Evolutionary conservation across 2,888 invertebrate species (phyloP).

Genomic region (Ceraclea dissimilis): DNA sequence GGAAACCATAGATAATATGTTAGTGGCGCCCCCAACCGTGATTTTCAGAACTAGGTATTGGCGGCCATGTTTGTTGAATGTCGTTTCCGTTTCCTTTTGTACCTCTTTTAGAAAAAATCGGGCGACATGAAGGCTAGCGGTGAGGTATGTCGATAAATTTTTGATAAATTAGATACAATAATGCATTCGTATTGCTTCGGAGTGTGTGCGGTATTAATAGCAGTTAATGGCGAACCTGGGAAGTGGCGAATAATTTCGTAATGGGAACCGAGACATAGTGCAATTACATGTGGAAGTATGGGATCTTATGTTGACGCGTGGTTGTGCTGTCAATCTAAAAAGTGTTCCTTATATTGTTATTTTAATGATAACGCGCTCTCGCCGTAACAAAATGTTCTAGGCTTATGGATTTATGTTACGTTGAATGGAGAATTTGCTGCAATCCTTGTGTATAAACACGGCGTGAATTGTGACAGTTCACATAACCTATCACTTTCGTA

Average conservation of each 20-base stretch:
- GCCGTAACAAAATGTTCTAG: no score
- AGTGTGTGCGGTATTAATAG: no score
- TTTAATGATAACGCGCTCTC: no score
- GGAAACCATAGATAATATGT: no score
- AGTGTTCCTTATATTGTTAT: no score
- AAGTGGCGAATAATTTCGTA: no score
- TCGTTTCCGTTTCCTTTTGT: constrained; percentile 36
- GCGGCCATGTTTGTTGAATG: constrained; percentile 9
- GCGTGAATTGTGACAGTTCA: background rate
- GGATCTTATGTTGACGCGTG: constrained; percentile 14
- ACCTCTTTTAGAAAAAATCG: constrained; percentile 26
- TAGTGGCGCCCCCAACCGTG: no score
- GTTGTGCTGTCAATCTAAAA: constrained; percentile 8
- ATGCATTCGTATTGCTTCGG: background rate
- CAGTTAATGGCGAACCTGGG: no score
- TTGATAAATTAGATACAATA: background rate
- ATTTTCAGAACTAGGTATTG: background rate
- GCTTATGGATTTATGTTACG: no score
- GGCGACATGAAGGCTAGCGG: constrained; percentile 81
- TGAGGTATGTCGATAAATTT: constrained; percentile 54
- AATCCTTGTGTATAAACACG: background rate
- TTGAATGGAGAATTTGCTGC: no score
- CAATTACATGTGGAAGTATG: no score
- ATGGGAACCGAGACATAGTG: no score
- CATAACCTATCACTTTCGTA: background rate